Evolutionary conservation across 2,797 vertebrate genomes (phyloP).

Genomic region (Parauchenoglanis ngamensis): DNA sequence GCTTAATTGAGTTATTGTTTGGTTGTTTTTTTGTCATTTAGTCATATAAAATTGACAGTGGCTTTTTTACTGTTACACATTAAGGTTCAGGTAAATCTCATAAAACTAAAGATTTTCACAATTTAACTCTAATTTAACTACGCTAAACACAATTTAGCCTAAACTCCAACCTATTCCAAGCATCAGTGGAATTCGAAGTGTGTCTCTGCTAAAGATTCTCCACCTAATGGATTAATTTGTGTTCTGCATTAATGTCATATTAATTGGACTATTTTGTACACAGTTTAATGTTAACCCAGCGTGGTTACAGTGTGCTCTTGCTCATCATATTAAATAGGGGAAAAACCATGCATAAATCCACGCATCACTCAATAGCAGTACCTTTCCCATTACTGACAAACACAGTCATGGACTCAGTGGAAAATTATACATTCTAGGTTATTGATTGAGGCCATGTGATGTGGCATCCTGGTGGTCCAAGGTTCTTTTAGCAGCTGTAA

Average conservation of each 20-base stretch:
- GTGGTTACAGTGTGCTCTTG: constrained; percentile 15
- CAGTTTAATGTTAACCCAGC: constrained; percentile 46
- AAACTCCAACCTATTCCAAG: constrained; percentile 31
- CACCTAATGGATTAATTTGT: constrained; percentile 50
- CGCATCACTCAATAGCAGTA: constrained; percentile 27
- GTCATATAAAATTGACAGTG: not conserved
- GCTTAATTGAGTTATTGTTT: not conserved
- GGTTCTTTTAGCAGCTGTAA: constrained; percentile 63
- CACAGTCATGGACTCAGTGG: constrained; percentile 54
- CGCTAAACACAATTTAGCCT: constrained; percentile 26
- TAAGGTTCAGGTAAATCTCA: not conserved
- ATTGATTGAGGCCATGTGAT: constrained; percentile 67
- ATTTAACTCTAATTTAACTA: constrained; percentile 18
- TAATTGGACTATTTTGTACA: constrained; percentile 54
- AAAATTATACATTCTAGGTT: constrained; percentile 62
- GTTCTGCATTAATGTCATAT: constrained; percentile 38
- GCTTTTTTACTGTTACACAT: not conserved
- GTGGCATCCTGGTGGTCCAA: constrained; percentile 50
- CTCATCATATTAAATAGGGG: constrained; percentile 1
- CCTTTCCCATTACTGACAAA: constrained; percentile 29
- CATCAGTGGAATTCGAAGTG: constrained; percentile 45
- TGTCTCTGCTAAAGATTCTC: constrained; percentile 39
- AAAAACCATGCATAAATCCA: not conserved
- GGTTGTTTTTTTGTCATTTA: not conserved
- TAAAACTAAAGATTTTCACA: not conserved